phyloP scores from a whole-genome alignment of 1,140 invertebrate species.

The Hetaerina americana region DNA sequence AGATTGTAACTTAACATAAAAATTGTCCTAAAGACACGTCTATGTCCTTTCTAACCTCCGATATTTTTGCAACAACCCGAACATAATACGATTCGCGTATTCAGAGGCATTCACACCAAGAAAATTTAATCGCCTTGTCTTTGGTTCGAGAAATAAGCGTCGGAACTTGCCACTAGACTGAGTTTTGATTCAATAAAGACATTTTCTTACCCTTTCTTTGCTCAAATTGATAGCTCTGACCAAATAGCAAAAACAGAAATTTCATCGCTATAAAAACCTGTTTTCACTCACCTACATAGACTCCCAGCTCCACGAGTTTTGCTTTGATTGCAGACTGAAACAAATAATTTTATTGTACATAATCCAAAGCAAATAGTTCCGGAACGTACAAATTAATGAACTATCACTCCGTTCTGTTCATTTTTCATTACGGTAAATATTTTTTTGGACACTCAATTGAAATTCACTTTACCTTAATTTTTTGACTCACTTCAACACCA shows the following conservation, averaged over 20 bases:
- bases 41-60: too few relatives aligned
- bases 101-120: background rate
- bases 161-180: background rate
- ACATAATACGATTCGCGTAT: background rate
- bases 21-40: too few relatives aligned
- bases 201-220: too few relatives aligned
- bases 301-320: constrained; percentile 80
- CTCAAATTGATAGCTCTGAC: too few relatives aligned
- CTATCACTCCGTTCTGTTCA: background rate
- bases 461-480: background rate
- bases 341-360: constrained; percentile 20
- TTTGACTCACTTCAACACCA: background rate
- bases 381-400: background rate
- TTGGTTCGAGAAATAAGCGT: background rate
- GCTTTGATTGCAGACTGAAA: constrained; percentile 83
- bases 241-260: too few relatives aligned
- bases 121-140: background rate
- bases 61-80: too few relatives aligned
- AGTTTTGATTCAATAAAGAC: background rate
- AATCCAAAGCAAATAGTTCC: background rate
- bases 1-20: too few relatives aligned
- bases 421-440: background rate
- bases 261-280: background rate
- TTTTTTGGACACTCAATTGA: background rate
- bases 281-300: constrained; percentile 56